Evolutionary conservation across 2,113 vertebrate species (phyloP).

Genomic region (Myotis brandtii): DNA sequence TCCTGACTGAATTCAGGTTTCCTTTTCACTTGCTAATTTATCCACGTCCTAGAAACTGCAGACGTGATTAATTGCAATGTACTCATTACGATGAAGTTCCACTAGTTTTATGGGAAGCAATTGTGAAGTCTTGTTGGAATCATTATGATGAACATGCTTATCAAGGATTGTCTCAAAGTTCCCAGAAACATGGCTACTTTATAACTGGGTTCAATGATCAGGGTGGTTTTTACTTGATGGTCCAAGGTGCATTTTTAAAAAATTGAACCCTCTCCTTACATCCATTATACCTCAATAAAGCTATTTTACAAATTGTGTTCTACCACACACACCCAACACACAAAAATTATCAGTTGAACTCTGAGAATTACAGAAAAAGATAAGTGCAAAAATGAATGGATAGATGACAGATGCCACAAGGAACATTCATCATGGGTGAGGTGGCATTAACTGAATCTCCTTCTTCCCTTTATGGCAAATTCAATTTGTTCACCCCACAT

Average conservation of each 20-base stretch:
- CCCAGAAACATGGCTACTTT: not conserved
- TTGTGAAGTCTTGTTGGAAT: constrained; percentile 8
- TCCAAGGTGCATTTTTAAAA: constrained; percentile 49
- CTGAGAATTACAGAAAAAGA: constrained; percentile 1
- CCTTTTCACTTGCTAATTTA: constrained; percentile 43
- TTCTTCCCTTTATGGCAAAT: not conserved
- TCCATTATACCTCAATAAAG: not conserved
- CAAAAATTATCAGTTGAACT: not conserved
- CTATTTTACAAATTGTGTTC: not conserved
- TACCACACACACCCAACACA: not conserved
- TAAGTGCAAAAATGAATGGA: not conserved
- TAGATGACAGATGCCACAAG: not conserved
- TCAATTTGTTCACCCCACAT: not conserved
- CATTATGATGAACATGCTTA: not conserved
- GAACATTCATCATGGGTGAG: not conserved
- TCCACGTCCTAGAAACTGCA: not conserved
- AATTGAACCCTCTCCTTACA: not conserved
- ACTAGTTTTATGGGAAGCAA: not conserved
- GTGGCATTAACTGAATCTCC: not conserved
- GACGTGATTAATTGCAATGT: not conserved
- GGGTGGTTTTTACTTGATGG: not conserved
- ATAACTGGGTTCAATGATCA: not conserved
- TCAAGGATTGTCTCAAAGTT: not conserved
- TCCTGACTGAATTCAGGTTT: not conserved
- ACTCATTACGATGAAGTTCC: not conserved